These are phyloP conservation scores for Acronicta alni DNA, from an alignment of 2,888 invertebrate genomes.

Conservation along the genomic window DNA sequence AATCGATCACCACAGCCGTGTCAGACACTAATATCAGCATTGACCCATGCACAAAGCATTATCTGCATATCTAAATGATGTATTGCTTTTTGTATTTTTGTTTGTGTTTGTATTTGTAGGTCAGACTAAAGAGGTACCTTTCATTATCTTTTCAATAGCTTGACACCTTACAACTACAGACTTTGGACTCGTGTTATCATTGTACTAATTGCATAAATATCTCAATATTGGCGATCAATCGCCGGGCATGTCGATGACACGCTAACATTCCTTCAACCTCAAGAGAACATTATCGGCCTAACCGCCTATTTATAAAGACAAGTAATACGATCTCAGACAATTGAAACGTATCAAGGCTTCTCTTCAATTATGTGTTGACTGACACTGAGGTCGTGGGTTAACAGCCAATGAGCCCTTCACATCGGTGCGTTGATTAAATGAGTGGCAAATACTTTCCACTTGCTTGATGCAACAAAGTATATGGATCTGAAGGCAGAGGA, in stretches of 20 bases:
- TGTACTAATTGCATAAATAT: constrained; percentile 38
- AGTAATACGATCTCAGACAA: constrained; percentile 77
- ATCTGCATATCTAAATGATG: too few species aligned
- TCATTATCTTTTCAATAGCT: constrained; percentile 1
- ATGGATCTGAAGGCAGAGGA: constrained; percentile 28
- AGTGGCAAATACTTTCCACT: constrained; percentile 62
- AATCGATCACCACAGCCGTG: too few species aligned
- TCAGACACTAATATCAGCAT: too few species aligned
- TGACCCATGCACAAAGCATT: too few species aligned
- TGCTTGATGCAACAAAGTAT: constrained; percentile 43
- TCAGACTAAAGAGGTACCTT: neutral
- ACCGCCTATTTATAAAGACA: constrained; percentile 63
- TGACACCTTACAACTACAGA: constrained; percentile 3
- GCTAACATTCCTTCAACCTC: constrained; percentile 34
- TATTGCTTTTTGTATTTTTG: too few species aligned
- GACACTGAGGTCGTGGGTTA: constrained; percentile 79
- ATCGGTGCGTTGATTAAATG: constrained; percentile 66
- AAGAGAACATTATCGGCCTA: constrained; percentile 48
- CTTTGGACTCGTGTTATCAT: constrained; percentile 28
- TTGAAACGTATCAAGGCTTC: constrained; percentile 83
- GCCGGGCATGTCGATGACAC: constrained; percentile 31
- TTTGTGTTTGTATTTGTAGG: too few species aligned
- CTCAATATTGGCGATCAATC: constrained; percentile 30
- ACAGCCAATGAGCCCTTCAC: constrained; percentile 82
- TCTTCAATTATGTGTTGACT: constrained; percentile 77